These are phyloP conservation scores for Diadromus collaris DNA, from an alignment of 2,888 invertebrate species.

Conservation along the genomic window DNA sequence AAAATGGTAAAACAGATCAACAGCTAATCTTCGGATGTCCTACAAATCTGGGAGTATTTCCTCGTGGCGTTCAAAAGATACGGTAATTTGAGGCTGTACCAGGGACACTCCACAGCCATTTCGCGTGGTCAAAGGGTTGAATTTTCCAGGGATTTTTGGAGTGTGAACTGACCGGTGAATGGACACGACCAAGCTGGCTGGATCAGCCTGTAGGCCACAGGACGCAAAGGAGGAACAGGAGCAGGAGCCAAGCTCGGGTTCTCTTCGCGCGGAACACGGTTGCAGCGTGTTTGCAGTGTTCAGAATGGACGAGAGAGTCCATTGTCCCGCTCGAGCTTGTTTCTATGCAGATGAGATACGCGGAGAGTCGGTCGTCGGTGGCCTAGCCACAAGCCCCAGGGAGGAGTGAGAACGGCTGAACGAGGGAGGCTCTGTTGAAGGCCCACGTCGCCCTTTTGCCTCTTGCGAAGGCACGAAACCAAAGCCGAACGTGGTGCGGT, in stretches of 20 bases:
- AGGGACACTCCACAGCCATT: neutral
- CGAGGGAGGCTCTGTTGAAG: slow-evolving; percentile 31
- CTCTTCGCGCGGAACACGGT: slow-evolving; percentile 71
- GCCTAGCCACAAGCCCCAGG: slow-evolving; percentile 62
- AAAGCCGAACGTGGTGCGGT: slow-evolving; percentile 43
- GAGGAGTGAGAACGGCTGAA: slow-evolving; percentile 30
- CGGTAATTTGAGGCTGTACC: neutral
- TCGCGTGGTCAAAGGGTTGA: neutral
- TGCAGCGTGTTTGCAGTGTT: slow-evolving; percentile 76
- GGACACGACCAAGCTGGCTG: slow-evolving; percentile 39
- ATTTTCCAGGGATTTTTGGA: slow-evolving; percentile 18
- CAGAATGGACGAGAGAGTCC: slow-evolving; percentile 76
- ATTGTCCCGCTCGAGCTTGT: slow-evolving; percentile 78
- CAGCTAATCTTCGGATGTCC: neutral
- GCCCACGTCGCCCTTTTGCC: slow-evolving; percentile 51
- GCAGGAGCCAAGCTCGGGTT: slow-evolving; percentile 69
- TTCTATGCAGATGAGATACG: slow-evolving; percentile 79
- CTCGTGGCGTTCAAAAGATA: neutral
- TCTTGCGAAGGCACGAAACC: slow-evolving; percentile 43
- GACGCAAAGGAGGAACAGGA: slow-evolving; percentile 40
- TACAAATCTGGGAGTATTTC: neutral
- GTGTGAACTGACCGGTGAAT: slow-evolving; percentile 18
- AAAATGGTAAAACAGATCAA: neutral
- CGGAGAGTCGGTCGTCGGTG: slow-evolving; percentile 67
- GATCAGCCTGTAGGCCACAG: slow-evolving; percentile 45